These are phyloP conservation scores for Hoplodrina ambigua DNA, from an alignment of 2,888 invertebrate genomes.

Conservation along the genomic window DNA sequence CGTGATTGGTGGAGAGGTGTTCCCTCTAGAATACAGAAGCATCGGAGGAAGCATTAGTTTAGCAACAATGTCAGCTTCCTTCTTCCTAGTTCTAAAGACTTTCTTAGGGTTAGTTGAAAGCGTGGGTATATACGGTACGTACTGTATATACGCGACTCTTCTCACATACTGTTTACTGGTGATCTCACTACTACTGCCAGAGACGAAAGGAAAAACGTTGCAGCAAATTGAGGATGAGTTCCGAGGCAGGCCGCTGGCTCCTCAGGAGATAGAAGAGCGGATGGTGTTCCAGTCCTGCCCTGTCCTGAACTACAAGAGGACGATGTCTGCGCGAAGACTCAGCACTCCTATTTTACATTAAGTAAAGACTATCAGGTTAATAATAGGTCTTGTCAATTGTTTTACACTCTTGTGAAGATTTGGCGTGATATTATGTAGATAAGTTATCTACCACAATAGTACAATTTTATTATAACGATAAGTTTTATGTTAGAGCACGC, in stretches of 20 bases:
- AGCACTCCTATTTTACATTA: conserved; percentile 71
- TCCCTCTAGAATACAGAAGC: conserved; percentile 90
- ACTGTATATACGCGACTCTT: conserved; percentile 88
- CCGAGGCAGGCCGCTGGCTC: conserved; percentile 74
- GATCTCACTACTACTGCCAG: conserved; percentile 91
- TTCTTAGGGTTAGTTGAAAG: conserved; percentile 87
- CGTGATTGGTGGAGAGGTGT: conserved; percentile 93
- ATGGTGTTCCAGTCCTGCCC: conserved; percentile 74
- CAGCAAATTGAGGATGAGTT: conserved; percentile 92
- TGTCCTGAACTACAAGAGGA: conserved; percentile 71
- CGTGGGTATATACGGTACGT: conserved; percentile 90
- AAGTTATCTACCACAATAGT: conserved; percentile 44
- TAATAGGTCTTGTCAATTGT: conserved; percentile 26
- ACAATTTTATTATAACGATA: conserved; percentile 34
- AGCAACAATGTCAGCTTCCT: conserved; percentile 89
- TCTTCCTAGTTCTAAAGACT: conserved; percentile 91
- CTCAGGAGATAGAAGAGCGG: conserved; percentile 72
- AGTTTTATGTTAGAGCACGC: conserved; percentile 47
- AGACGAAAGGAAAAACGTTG: conserved; percentile 92
- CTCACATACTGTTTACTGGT: conserved; percentile 88
- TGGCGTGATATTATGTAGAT: conserved; percentile 42
- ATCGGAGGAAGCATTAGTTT: conserved; percentile 91
- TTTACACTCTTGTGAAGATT: conserved; percentile 33
- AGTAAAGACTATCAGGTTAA: conserved; percentile 21
- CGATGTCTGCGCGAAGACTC: conserved; percentile 71